Evolutionary conservation across 2,113 vertebrate genomes (phyloP).

Genomic region (Plecotus auritus): DNA sequence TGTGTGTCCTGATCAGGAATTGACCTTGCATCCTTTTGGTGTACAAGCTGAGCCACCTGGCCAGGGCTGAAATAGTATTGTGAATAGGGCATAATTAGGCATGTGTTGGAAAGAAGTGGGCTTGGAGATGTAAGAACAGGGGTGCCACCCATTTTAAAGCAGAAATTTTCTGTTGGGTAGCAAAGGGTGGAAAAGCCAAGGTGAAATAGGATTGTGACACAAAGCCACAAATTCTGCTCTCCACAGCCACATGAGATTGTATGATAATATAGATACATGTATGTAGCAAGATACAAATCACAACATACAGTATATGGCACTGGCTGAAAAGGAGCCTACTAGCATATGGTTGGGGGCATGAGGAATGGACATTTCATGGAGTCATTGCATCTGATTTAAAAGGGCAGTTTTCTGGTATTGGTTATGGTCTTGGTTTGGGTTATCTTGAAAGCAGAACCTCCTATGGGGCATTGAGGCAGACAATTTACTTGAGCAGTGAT

Average conservation of each 20-base stretch:
- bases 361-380: not conserved
- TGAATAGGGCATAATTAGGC: not conserved
- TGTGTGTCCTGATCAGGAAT: not conserved
- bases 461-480: not conserved
- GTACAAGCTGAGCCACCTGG: not conserved
- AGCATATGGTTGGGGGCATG: no score
- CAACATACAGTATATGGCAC: not conserved
- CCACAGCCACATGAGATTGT: no score
- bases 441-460: not conserved
- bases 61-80: not conserved
- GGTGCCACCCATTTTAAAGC: not conserved
- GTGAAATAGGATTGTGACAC: not conserved
- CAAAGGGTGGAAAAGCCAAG: not conserved
- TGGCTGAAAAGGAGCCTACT: not conserved
- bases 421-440: not conserved
- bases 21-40: not conserved
- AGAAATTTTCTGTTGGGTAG: not conserved
- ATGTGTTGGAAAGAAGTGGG: not conserved
- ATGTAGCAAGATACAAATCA: not conserved
- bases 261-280: fast-evolving
- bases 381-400: not conserved
- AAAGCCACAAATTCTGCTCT: not conserved
- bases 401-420: not conserved
- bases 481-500: not conserved
- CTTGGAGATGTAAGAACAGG: not conserved